Base-by-base conservation (phyloP, 1,140 invertebrate genomes). In the Pseudomyrmex pallidus region DNA sequence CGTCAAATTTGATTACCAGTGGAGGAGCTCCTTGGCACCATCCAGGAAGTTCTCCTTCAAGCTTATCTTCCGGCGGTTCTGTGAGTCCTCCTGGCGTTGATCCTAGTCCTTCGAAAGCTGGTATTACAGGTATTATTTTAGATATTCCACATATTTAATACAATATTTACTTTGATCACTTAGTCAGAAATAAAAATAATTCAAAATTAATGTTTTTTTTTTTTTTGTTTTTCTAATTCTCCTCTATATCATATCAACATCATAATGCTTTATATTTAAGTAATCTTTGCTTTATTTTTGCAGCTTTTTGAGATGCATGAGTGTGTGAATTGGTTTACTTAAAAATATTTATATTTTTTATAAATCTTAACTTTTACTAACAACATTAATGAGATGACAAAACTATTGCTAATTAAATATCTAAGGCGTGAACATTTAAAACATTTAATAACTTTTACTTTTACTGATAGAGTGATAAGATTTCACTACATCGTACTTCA, bases 41-140 rank as follows among this genome's bases (percentile, higher is more conserved):
- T 88, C 92, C 92, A 62, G 92, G 92, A 84, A 93, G 96, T 59
- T 96, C 96, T 66, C 96, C 96, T 13, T 96, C 96, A 22, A 96
- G 96, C 92, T 94, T 96, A 84, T 96, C 96, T 1, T 96, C 95
- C 13, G 95, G 95, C 85, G 94, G 94, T 22, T 95, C 94, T 25
- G 91, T 95, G 50, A 95, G 94, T 86, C 93, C 94, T 73, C 90
- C 94, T 17, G 93, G 91, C 52, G 90, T 94, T 83, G 95, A 95
- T 89, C 92, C 94, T 67, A 94, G 93, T 90, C 92, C 93, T 84
- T 94, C 92, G 57, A 94, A 95, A 92, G 91, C 90, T 82, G 92
- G 92, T 85, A 92, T 52, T 61, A 87, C 90, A 91, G 91, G 90
- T 84, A 82, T 73, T 83, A 61, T 35, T 35, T 35, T 2, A 48